Evolutionary conservation across 2,797 vertebrate species (phyloP), one percentile per base, ranked within the genome.

Genomic region (Capromys pilorides): DNA sequence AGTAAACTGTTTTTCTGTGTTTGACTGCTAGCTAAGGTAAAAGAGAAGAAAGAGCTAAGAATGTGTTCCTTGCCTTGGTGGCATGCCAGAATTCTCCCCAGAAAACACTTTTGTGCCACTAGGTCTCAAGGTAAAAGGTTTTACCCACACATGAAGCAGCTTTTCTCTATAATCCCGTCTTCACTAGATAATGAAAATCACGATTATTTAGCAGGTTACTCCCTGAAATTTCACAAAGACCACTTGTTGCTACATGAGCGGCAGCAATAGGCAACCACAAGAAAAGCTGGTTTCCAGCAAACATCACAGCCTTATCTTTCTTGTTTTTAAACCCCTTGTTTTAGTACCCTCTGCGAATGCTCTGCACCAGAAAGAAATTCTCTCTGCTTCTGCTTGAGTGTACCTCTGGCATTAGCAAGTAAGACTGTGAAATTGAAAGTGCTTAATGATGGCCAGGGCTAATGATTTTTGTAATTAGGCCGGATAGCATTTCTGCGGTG

Each of bases 141-240:
- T 93, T 97, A 88, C 49, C 90, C 36, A 57, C 66, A 59, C n/a
- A 22, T 49, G 0, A 81, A 96, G 12, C 11, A 69, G 39, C 79
- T 97, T 96, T 96, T 95, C 36, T 95, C 12, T 82, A 86, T 89
- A 94, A 90, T 57, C 12, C 69, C 94, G 0, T 61, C 97, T 96
- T 95, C 93, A 41, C 33, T 92, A 36, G 49, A 45, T 88, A 19
- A 11, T 96, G 93, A n/a, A 64, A 64, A 93, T 75, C 39, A 75
- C 13, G 3, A 26, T 92, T 73, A 31, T 78, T 57, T 11, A 86
- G 28, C 28, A 87, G 61, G 86, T 69, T 59, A 83, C 59, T 93
- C 86, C 45, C 36, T 39, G 82, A 94, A 86, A 67, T 75, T 51
- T 94, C 86, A 66, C 75, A 75, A 79, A 82, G 69, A 33, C 41